phyloP scores from a whole-genome alignment of 2,888 invertebrate genomes.

The Apomyelois bistriatella region DNA sequence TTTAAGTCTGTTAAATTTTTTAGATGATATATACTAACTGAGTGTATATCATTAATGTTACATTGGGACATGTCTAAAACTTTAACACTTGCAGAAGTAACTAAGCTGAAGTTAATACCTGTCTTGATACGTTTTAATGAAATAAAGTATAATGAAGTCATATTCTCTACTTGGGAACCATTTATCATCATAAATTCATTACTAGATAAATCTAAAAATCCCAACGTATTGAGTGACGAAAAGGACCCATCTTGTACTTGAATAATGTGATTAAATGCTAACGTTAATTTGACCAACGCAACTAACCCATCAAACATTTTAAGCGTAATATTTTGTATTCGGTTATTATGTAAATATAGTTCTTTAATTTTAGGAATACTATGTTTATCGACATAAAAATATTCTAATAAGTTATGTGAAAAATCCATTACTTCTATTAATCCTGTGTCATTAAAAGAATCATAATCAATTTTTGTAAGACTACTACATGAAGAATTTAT shows the following conservation, averaged over 20 bases:
- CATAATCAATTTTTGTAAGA: slow-evolving; percentile 19
- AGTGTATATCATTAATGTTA: slow-evolving; percentile 20
- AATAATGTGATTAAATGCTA: slow-evolving; percentile 23
- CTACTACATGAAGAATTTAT: slow-evolving; percentile 24
- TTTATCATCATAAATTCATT: slow-evolving; percentile 19
- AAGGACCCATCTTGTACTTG: slow-evolving; percentile 19
- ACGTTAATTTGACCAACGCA: slow-evolving; percentile 19
- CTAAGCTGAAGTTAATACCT: slow-evolving; percentile 19
- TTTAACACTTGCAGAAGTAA: slow-evolving; percentile 14
- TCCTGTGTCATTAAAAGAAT: slow-evolving; percentile 20
- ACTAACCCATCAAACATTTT: slow-evolving; percentile 21
- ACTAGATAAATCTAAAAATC: slow-evolving; percentile 22
- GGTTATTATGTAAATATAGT: slow-evolving; percentile 24
- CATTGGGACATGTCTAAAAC: slow-evolving; percentile 23
- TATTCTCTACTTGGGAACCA: slow-evolving; percentile 22
- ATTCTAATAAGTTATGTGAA: slow-evolving; percentile 23
- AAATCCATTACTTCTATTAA: slow-evolving; percentile 22
- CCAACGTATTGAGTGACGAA: slow-evolving; percentile 13
- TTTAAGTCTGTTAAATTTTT: slow-evolving; percentile 18
- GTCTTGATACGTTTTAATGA: slow-evolving; percentile 21
- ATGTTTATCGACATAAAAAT: slow-evolving; percentile 23
- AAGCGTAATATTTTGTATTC: slow-evolving; percentile 18
- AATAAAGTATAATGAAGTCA: slow-evolving; percentile 18
- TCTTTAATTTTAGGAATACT: slow-evolving; percentile 20
- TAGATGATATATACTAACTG: slow-evolving; percentile 19